Evolutionary conservation across 2,888 invertebrate genomes (phyloP), one percentile per base, ranked within the genome.

Genomic region (Dasypogon diadema): DNA sequence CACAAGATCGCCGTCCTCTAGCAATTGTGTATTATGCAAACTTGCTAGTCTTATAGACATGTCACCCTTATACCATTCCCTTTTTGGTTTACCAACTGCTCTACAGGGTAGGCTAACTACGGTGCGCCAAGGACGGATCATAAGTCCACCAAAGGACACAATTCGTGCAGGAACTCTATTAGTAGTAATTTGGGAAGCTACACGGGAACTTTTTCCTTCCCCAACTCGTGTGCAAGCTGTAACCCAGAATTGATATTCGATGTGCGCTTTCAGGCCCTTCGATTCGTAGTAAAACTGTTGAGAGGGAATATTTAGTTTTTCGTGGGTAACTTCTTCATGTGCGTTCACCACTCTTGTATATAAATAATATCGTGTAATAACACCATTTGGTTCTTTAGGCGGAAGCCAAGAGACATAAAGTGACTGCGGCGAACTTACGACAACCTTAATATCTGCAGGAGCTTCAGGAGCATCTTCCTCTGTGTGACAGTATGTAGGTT

Each of bases 401-500:
- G 92, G 89, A 78, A 92, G 86, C 95, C 95, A 95, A 0, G 93
- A 92, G 14, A 95, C 90, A 79, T 92, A 89, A 2, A 95, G 87
- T 1, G 93, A 92, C 82, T 92, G 92, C 1, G 91, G 89, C 2
- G 92, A 91, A 80, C 92, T 91, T 12, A 92, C 91, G 58, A 93
- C 91, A 2, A 92, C 93, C 86, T 94, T 95, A 78, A 95, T 92
- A 81, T 92, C 92, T 2, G 91, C 90, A 1, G 95, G 95, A 51
- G 92, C 89, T 76, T 92, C 93, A 8, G 95, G 94, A 58, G 92
- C 94, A 85, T 94, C 94, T 87, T 94, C 93, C 80, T 92, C 91
- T 1, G 94, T 94, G 81, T 90, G 90, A 81, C 94, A 93, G 83
- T 89, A 92, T 37, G 91, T 88, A 0, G 92, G 89, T 77, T 88